These are phyloP conservation scores for Rhinoderma darwinii DNA, from an alignment of 2,113 vertebrate species.

Conservation along the genomic window DNA sequence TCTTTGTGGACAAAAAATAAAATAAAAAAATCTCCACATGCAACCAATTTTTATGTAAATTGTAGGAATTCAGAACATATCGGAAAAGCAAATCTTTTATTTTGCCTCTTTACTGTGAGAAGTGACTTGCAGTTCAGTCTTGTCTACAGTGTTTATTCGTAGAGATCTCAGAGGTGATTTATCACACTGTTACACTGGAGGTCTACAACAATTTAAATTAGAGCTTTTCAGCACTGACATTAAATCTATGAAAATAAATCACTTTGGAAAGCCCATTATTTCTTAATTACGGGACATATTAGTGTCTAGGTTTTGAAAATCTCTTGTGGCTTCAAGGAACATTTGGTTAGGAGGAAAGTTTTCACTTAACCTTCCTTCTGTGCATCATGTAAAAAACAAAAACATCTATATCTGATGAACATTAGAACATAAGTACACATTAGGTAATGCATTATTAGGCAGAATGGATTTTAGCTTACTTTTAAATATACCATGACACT, in stretches of 20 bases:
- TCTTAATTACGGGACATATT: slow-evolving; percentile 65
- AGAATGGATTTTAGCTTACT: background rate
- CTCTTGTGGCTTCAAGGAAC: background rate
- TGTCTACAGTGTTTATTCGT: slow-evolving; percentile 58
- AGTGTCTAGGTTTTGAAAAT: slow-evolving; percentile 61
- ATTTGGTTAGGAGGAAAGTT: slow-evolving; percentile 60
- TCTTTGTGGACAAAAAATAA: slow-evolving; percentile 14
- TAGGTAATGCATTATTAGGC: background rate
- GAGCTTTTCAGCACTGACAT: slow-evolving; percentile 60
- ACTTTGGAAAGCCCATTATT: slow-evolving; percentile 63
- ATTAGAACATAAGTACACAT: background rate
- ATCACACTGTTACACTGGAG: slow-evolving; percentile 55
- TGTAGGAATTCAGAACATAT: slow-evolving; percentile 1
- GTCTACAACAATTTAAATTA: slow-evolving; percentile 61
- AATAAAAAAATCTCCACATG: slow-evolving; percentile 9
- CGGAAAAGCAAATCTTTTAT: slow-evolving; percentile 23
- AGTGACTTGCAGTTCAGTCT: slow-evolving; percentile 41
- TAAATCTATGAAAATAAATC: slow-evolving; percentile 66
- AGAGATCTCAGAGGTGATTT: slow-evolving; percentile 59
- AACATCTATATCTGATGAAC: slow-evolving; percentile 56
- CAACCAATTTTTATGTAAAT: slow-evolving; percentile 44
- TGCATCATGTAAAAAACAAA: slow-evolving; percentile 55
- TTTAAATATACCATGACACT: background rate
- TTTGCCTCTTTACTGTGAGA: slow-evolving; percentile 30
- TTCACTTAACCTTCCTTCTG: slow-evolving; percentile 59